Evolutionary conservation across 2,113 vertebrate species (phyloP).

Genomic region (Carollia perspicillata): DNA sequence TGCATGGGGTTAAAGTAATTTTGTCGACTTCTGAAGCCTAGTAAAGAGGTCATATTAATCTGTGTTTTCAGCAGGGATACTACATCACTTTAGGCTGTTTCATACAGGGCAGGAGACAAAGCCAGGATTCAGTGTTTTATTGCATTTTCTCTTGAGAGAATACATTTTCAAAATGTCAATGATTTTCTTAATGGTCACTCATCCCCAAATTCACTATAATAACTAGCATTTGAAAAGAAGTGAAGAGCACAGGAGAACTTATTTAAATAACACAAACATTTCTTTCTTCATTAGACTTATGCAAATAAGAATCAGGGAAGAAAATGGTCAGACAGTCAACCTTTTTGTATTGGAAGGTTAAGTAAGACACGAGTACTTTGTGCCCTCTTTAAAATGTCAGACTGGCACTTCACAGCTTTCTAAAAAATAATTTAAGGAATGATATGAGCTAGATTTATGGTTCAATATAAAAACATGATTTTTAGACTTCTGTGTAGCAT

Average conservation of each 20-base stretch:
- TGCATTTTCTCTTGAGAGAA: constrained; percentile 12
- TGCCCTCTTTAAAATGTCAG: neutral
- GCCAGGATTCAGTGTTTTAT: neutral
- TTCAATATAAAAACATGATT: neutral
- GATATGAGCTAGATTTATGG: neutral
- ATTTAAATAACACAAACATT: constrained; percentile 26
- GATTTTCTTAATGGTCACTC: constrained; percentile 5
- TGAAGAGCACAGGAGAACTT: neutral
- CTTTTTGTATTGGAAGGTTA: neutral
- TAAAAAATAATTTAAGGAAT: neutral
- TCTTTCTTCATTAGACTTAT: neutral
- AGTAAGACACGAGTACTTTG: neutral
- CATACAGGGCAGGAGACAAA: neutral
- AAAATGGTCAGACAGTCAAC: neutral
- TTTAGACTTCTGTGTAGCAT: neutral
- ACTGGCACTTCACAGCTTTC: neutral
- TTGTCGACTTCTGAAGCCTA: neutral
- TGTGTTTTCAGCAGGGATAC: neutral
- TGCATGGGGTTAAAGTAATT: neutral
- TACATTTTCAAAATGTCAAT: constrained; percentile 31
- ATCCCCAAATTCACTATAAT: constrained; percentile 35
- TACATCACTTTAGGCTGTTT: neutral
- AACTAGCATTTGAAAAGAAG: constrained; percentile 9
- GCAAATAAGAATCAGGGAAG: neutral
- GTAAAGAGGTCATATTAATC: neutral